Evolutionary conservation across 92 coral and sea anemone genomes (phyloP).

Genomic region (Epizoanthus illoricatus): DNA sequence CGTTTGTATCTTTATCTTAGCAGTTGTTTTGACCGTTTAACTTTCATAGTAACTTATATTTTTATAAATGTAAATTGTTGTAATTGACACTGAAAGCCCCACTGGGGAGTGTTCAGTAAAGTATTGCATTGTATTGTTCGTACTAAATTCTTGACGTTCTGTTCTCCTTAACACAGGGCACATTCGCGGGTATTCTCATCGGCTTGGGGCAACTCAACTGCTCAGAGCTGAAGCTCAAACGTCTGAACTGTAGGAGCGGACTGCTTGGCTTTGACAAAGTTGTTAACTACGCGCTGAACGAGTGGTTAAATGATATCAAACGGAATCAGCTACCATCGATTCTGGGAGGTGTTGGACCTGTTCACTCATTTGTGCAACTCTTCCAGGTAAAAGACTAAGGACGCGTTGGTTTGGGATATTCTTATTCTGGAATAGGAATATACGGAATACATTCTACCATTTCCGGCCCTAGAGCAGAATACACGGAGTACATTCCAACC

Average conservation of each 20-base stretch:
- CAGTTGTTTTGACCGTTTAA: no score
- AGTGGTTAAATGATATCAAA: conserved; percentile 93
- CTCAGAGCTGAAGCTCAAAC: conserved; percentile 88
- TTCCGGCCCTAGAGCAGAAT: no score
- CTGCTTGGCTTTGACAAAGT: conserved; percentile 93
- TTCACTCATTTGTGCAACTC: conserved; percentile 92
- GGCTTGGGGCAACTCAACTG: conserved; percentile 95
- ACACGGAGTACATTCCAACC: no score
- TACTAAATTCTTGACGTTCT: neutral
- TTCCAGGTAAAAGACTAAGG: conserved; percentile 47
- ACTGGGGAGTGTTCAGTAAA: no score
- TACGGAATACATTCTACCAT: no score
- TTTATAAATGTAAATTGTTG: no score
- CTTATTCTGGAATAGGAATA: no score
- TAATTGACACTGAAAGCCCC: no score
- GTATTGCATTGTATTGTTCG: no score
- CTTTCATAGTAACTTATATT: no score
- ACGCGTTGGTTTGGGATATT: no score
- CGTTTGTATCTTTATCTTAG: no score
- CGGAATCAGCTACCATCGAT: conserved; percentile 85
- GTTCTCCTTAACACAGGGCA: conserved; percentile 59
- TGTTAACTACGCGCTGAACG: conserved; percentile 83
- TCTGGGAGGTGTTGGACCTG: conserved; percentile 98
- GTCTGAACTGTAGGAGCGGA: conserved; percentile 92
- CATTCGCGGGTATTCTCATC: conserved; percentile 85